Base-by-base conservation (phyloP, 2,888 invertebrate genomes). In the Drosophila borealis region DNA sequence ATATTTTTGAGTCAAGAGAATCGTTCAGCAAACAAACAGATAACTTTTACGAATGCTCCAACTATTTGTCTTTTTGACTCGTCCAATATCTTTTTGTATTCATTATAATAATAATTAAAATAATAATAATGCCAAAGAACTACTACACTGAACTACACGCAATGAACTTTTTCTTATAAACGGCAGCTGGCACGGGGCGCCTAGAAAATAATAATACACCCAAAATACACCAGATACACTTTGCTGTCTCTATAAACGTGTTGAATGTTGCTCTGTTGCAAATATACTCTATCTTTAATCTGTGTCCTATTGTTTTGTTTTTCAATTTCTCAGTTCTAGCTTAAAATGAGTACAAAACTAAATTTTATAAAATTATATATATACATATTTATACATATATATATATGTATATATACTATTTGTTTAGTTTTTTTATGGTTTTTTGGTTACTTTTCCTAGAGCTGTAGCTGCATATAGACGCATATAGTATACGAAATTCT, bases 161-260 rank as follows among this genome's bases (percentile, higher is more conserved):
- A 60, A 72, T 46, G 69, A 42, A 25, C 25, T 9, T 34, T 33
- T 64, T 60, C 54, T 57, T 17, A 44, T 21, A 21, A 11, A 10
- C 29, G 78, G 73, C 72, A 61, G 51, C 67, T 78, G 68, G 76
- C 73, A 81, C 77, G 81, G 80, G 78, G 82, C 78, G 72, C 61
- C 76, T 49, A 53, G 11, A 37, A 42, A 11, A 9, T 33, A 36
- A 51, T n/a, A 59, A 51, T n/a, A 59, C 17, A 59, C n/a, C 5
- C 19, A 50, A 4, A 21, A n/a, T 46, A 55, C 46, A 60, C 51
- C 50, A 25, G 17, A 65, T 10, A 68, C 68, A 77, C 68, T 68
- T 29, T 54, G 70, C 81, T 82, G 69, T 81, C 78, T 81, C 70
- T 71, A 41, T 70, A 62, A 70, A 67, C 62, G 69, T 84, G 68